These are phyloP conservation scores for Micrasema minimum DNA, from an alignment of 1,140 invertebrate genomes.

Conservation along the genomic window DNA sequence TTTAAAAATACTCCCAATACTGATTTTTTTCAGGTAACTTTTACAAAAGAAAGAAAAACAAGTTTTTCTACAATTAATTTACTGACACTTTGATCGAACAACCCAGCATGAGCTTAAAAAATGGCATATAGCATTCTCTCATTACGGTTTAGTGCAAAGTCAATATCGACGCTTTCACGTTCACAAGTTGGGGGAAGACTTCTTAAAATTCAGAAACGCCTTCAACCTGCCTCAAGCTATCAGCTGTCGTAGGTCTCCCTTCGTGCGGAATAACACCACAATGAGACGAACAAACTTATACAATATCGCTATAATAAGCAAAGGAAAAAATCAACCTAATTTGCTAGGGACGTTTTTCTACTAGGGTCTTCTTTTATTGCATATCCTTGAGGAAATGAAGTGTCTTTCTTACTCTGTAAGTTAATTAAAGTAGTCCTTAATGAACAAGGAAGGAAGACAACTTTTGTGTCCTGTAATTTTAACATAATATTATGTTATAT, in stretches of 20 bases:
- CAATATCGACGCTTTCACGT: not conserved
- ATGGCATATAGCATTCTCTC: too few species aligned
- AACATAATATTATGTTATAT: too few species aligned
- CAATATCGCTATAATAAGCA: slow-evolving; percentile 52
- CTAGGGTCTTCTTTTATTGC: slow-evolving; percentile 4
- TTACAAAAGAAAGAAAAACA: too few species aligned
- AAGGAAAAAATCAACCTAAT: slow-evolving; percentile 9
- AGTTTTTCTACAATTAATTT: too few species aligned
- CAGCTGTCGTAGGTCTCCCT: slow-evolving; percentile 47
- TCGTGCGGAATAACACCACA: slow-evolving; percentile 52
- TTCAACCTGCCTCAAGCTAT: slow-evolving; percentile 29
- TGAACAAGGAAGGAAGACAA: slow-evolving; percentile 20
- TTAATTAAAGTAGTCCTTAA: slow-evolving; percentile 17
- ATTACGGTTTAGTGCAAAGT: too few species aligned
- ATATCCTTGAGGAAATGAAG: slow-evolving; percentile 9
- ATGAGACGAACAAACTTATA: slow-evolving; percentile 38
- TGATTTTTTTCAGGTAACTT: too few species aligned
- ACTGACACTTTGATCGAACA: too few species aligned
- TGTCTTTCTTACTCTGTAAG: not conserved
- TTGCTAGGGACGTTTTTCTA: slow-evolving; percentile 22
- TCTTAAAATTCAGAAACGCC: slow-evolving; percentile 19
- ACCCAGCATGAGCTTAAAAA: too few species aligned
- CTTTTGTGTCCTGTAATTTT: too few species aligned
- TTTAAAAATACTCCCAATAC: too few species aligned
- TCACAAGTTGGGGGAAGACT: slow-evolving; percentile 10